These are phyloP conservation scores for Cheilosia scutellata DNA, from an alignment of 2,888 invertebrate species.

Conservation along the genomic window DNA sequence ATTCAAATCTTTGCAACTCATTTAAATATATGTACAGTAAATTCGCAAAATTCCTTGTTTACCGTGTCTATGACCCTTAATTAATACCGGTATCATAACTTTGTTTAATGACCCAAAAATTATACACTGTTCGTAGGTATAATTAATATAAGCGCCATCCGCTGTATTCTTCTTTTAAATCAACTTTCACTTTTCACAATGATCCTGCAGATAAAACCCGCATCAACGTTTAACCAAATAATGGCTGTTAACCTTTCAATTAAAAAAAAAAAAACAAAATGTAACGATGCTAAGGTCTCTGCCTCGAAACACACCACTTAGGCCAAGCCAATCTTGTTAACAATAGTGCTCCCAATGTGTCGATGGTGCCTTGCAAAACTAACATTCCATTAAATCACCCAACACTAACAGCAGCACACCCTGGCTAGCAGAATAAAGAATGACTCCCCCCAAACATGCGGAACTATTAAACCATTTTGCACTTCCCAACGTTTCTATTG, in stretches of 20 bases:
- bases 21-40: slow-evolving; percentile 1
- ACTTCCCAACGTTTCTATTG: slow-evolving; percentile 62
- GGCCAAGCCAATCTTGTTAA: slow-evolving; percentile 42
- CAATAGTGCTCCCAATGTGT: slow-evolving; percentile 43
- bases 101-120: slow-evolving; percentile 4
- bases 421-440: slow-evolving; percentile 2
- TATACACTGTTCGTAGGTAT: not conserved
- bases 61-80: slow-evolving; percentile 9
- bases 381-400: slow-evolving; percentile 61
- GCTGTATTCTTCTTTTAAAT: not conserved
- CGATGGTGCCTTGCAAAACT: slow-evolving; percentile 46
- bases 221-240: slow-evolving; percentile 25
- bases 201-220: slow-evolving; percentile 9
- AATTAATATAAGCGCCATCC: not conserved
- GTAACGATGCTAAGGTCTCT: slow-evolving; percentile 69
- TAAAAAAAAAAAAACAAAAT: slow-evolving; percentile 20
- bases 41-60: not conserved
- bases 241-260: slow-evolving; percentile 57
- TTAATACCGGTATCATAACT: not conserved
- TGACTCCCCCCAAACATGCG: slow-evolving; percentile 48
- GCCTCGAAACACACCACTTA: slow-evolving; percentile 6
- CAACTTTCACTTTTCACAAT: slow-evolving; percentile 53
- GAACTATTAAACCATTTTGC: slow-evolving; percentile 74
- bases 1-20: not conserved
- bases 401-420: slow-evolving; percentile 44